phyloP scores from a whole-genome alignment of 2,113 vertebrate genomes.

The Urocolius indicus region DNA sequence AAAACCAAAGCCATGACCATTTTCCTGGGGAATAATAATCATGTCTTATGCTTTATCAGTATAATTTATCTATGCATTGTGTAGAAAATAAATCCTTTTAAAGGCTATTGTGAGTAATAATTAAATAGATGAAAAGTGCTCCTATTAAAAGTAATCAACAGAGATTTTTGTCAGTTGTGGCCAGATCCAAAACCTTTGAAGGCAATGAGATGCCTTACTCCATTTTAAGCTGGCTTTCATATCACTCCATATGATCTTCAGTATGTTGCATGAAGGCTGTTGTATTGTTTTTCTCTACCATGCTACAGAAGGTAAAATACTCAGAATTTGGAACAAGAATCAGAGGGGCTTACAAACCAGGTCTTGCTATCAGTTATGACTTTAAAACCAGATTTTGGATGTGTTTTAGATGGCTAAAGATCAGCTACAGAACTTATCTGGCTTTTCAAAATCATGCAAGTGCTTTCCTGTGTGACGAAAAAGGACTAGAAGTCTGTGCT shows the following conservation, averaged over 20 bases:
- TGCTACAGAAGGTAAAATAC: not conserved
- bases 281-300: not conserved
- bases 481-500: not conserved
- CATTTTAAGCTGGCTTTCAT: not conserved
- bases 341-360: not conserved
- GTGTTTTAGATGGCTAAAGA: not conserved
- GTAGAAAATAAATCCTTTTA: conserved; percentile 2
- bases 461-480: not conserved
- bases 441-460: not conserved
- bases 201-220: not conserved
- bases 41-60: not conserved
- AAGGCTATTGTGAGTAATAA: not conserved
- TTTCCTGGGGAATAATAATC: not conserved
- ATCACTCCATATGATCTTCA: rapidly evolving
- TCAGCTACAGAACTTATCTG: not conserved
- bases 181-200: not conserved
- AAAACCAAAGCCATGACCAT: not conserved
- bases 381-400: not conserved
- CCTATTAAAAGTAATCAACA: not conserved
- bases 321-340: not conserved
- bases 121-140: not conserved
- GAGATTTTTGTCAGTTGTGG: not conserved
- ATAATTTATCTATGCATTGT: not conserved
- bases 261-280: not conserved
- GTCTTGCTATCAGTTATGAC: not conserved